Percentiles rank a stretch among this genome's conserved stretches.
These are phyloP conservation scores for Drosophila recens DNA, from an alignment of 2,888 invertebrate genomes.

Conservation along the genomic window DNA sequence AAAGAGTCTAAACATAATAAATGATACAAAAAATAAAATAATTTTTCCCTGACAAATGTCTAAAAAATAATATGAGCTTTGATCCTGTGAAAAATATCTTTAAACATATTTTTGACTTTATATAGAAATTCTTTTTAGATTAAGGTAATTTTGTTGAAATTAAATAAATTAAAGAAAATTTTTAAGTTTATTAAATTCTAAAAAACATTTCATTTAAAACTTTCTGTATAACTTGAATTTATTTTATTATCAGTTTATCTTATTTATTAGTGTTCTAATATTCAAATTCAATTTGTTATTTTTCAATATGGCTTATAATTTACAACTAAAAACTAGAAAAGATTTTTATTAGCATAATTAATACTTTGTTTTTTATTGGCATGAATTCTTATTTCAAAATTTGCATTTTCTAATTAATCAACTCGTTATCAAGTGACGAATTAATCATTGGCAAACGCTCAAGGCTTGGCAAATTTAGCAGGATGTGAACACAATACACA, in stretches of 20 bases:
- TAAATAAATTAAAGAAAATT: too few relatives aligned
- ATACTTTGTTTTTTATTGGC: not conserved
- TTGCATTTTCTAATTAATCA: slow-evolving; percentile 51
- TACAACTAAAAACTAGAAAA: too few relatives aligned
- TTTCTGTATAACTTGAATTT: too few relatives aligned
- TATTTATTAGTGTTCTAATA: not conserved
- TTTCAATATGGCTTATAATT: too few relatives aligned
- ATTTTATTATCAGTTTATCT: too few relatives aligned
- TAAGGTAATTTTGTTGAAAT: too few relatives aligned
- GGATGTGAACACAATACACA: slow-evolving; percentile 31
- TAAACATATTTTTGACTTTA: too few relatives aligned
- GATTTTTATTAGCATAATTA: slow-evolving; percentile 10
- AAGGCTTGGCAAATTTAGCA: slow-evolving; percentile 47
- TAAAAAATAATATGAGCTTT: not conserved
- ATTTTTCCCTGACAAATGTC: not conserved
- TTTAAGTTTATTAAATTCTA: too few relatives aligned
- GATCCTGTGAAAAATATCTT: too few relatives aligned
- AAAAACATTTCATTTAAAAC: too few relatives aligned
- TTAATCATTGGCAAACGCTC: slow-evolving; percentile 52
- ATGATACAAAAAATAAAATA: not conserved
- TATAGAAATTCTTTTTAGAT: too few relatives aligned
- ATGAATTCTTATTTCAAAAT: slow-evolving; percentile 11
- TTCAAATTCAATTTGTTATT: not conserved
- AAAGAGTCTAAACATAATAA: not conserved
- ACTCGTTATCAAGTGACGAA: slow-evolving; percentile 50